A percentile compares a stretch with the other conserved stretches of the same genome.
These are phyloP conservation scores for Eubasilissa regina DNA, from an alignment of 1,140 invertebrate species.

Conservation along the genomic window DNA sequence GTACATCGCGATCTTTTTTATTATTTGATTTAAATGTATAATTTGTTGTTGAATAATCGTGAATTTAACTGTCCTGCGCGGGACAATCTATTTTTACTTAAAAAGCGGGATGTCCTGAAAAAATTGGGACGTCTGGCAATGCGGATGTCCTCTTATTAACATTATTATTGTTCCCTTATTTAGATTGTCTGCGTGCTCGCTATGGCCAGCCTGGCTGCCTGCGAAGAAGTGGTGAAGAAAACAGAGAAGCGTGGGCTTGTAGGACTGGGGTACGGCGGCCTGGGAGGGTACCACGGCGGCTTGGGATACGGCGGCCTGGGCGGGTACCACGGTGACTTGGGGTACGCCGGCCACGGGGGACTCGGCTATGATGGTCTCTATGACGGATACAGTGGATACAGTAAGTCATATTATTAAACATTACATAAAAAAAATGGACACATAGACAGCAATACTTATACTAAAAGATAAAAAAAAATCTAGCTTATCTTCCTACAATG, in stretches of 20 bases:
- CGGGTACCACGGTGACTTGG: conserved; percentile 41
- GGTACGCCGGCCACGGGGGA: conserved; percentile 6
- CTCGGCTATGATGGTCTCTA: conserved; percentile 41
- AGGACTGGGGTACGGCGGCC: conserved; percentile 51
- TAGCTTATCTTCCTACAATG: no score
- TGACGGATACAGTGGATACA: conserved; percentile 48
- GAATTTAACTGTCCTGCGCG: no score
- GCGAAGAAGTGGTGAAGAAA: conserved; percentile 56
- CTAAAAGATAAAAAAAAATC: no score
- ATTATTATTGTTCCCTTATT: neutral
- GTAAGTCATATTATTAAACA: conserved; percentile 37
- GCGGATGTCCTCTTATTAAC: no score
- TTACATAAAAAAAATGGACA: no score
- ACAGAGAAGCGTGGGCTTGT: conserved; percentile 54
- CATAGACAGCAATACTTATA: no score
- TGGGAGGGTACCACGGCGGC: conserved; percentile 28
- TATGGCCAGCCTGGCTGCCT: conserved; percentile 43
- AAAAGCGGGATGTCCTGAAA: no score
- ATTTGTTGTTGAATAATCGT: no score
- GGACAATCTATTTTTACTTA: no score
- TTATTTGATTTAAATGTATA: no score
- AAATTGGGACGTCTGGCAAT: no score
- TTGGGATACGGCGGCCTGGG: conserved; percentile 49
- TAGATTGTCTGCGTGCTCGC: conserved; percentile 47
- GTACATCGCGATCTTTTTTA: no score